Evolutionary conservation across 2,888 invertebrate species (phyloP), one percentile per base, ranked within the genome.

Genomic region (Eumacrocentrus americanus): DNA sequence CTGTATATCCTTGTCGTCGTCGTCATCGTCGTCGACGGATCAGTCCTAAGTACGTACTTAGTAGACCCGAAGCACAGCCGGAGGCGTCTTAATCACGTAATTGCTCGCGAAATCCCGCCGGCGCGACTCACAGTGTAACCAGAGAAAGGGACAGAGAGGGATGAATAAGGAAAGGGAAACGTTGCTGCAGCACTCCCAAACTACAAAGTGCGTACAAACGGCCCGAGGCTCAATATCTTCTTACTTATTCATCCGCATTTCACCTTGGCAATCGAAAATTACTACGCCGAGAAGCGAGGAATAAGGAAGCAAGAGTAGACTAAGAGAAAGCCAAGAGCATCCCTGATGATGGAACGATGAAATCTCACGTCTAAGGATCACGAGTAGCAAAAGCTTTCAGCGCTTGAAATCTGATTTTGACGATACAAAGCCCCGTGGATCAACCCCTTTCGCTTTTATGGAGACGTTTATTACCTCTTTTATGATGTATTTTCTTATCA

Each of bases 31-130:
- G 46, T 16, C n/a, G 61, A 72, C 69, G 71, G 71, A 76, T 76
- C 75, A 76, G 78, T 70, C 72, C 75, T 78, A 77, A 79, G 78
- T 77, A 77, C 74, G 77, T 77, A 76, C 78, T 78, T 77, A 76
- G 75, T 58, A 64, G 70, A 75, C 71, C 72, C 74, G 69, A 66
- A 71, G 72, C 72, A 65, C 64, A 68, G 74, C 78, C 76, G 66
- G 72, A 73, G 75, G 78, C 77, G 74, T 54, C 67, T 67, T 67
- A 66, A 67, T 67, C 66, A 67, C 65, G 79, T 80, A 80, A 80
- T 80, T 80, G 80, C 76, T 77, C 73, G 77, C 73, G 72, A 76
- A 77, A 77, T 77, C 76, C 77, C 67, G 67, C 61, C 61, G 68
- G 54, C 46, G 25, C 7, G 59, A 54, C 47, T 58, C 56, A 42